Conservation (phyloP, 2,113 vertebrate genomes). For the Istiophorus platypterus region DNA sequence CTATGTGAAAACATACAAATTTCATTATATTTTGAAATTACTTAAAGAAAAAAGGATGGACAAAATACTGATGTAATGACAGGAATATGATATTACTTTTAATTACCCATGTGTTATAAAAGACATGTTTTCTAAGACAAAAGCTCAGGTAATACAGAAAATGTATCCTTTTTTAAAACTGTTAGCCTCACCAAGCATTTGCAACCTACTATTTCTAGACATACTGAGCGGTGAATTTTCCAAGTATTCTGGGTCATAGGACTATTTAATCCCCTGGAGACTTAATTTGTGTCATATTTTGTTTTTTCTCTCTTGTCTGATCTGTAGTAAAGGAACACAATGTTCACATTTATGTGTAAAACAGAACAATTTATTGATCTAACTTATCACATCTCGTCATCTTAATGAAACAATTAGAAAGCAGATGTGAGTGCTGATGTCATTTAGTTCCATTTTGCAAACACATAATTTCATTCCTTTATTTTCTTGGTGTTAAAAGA, state of each 20-base stretch:
- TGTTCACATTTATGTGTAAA: slow-evolving; percentile 6
- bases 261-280: slow-evolving; percentile 8
- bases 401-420: slow-evolving; percentile 22
- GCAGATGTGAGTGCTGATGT: slow-evolving; percentile 24
- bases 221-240: not conserved
- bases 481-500: no score
- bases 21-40: no score
- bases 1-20: no score
- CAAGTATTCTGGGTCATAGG: not conserved
- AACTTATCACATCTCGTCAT: not conserved
- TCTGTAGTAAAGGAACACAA: not conserved
- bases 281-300: not conserved
- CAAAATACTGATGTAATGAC: no score
- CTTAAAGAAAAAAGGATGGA: not conserved
- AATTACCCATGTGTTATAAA: not conserved
- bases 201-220: not conserved
- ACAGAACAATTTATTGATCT: slow-evolving; percentile 53
- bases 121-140: not conserved
- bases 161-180: no score
- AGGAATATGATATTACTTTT: not conserved
- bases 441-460: not conserved
- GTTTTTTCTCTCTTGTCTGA: not conserved
- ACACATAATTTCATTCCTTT: not conserved
- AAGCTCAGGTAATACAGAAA: not conserved
- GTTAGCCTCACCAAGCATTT: no score